A percentile compares a stretch with the other conserved stretches of the same genome.
Conservation (phyloP, 2,888 invertebrate species). For the Caenorhabditis imperialis region DNA sequence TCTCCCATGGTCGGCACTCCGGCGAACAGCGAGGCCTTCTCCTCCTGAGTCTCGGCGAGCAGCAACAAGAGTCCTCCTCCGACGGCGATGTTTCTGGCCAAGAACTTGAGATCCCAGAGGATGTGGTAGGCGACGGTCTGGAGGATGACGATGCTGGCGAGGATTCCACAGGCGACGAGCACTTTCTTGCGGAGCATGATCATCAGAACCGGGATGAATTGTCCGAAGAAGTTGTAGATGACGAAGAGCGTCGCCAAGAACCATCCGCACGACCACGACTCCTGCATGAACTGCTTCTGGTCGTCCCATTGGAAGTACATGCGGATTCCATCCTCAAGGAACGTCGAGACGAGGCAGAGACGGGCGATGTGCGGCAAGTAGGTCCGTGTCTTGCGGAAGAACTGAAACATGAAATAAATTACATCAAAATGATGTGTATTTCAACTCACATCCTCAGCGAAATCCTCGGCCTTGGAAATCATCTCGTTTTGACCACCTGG, state of each 20-base stretch:
- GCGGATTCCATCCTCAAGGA: slow-evolving; percentile 97
- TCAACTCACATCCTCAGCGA: slow-evolving; percentile 76
- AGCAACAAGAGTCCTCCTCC: slow-evolving; percentile 96
- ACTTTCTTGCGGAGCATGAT: slow-evolving; percentile 91
- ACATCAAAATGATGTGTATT: too few species aligned
- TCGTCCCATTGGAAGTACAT: slow-evolving; percentile 92
- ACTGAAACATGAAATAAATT: too few species aligned
- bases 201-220: slow-evolving; percentile 96
- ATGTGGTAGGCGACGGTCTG: slow-evolving; percentile 87
- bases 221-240: slow-evolving; percentile 93
- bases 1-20: slow-evolving; percentile 86
- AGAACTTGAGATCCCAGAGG: slow-evolving; percentile 96
- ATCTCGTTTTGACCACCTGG: slow-evolving; percentile 64
- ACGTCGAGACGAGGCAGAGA: slow-evolving; percentile 96
- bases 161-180: slow-evolving; percentile 85
- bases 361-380: slow-evolving; percentile 95
- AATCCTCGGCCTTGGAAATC: slow-evolving; percentile 71
- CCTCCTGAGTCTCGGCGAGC: slow-evolving; percentile 86
- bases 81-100: slow-evolving; percentile 93
- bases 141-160: slow-evolving; percentile 95
- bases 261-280: slow-evolving; percentile 88
- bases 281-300: slow-evolving; percentile 79
- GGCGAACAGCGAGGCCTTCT: slow-evolving; percentile 87
- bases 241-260: slow-evolving; percentile 95
- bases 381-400: slow-evolving; percentile 78